Evolutionary conservation across 64 coral and sea anemone genomes (phyloP).

Genomic region (Platygyra sinensis): DNA sequence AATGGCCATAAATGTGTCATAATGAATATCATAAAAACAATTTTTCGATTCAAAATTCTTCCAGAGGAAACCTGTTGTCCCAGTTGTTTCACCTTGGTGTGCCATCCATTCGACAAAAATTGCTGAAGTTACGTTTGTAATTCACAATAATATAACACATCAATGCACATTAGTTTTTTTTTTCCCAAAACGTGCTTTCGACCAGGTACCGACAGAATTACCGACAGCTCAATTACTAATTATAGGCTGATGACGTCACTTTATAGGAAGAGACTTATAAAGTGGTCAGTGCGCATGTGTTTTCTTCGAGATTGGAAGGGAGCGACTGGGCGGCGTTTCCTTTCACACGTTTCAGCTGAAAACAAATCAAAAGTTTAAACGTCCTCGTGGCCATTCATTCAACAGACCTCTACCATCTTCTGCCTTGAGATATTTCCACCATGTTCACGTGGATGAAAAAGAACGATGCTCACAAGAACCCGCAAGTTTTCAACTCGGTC

Average conservation of each 20-base stretch:
- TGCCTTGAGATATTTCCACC: background rate
- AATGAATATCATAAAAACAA: too few species aligned
- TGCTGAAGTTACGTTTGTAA: too few species aligned
- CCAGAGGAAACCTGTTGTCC: too few species aligned
- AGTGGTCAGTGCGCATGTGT: conserved; percentile 1
- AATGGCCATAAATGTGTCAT: too few species aligned
- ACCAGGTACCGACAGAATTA: too few species aligned
- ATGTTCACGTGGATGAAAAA: conserved; percentile 93
- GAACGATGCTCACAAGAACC: conserved; percentile 73
- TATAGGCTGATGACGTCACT: conserved; percentile 24
- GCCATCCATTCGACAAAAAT: too few species aligned
- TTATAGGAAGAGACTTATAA: background rate
- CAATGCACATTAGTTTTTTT: too few species aligned
- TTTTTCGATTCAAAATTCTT: too few species aligned
- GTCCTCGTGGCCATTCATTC: conserved; percentile 23
- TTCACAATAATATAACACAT: too few species aligned
- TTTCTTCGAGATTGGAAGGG: conserved; percentile 15
- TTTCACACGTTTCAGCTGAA: background rate
- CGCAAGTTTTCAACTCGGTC: conserved; percentile 91
- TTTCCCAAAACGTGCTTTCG: too few species aligned
- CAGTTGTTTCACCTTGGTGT: too few species aligned
- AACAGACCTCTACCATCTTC: background rate
- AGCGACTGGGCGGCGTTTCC: conserved; percentile 14
- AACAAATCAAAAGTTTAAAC: background rate
- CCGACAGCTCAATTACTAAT: background rate